A percentile compares a stretch with the other conserved stretches of the same genome.
Conservation (phyloP, 2,797 vertebrate genomes). For the Muscicapa striata region DNA sequence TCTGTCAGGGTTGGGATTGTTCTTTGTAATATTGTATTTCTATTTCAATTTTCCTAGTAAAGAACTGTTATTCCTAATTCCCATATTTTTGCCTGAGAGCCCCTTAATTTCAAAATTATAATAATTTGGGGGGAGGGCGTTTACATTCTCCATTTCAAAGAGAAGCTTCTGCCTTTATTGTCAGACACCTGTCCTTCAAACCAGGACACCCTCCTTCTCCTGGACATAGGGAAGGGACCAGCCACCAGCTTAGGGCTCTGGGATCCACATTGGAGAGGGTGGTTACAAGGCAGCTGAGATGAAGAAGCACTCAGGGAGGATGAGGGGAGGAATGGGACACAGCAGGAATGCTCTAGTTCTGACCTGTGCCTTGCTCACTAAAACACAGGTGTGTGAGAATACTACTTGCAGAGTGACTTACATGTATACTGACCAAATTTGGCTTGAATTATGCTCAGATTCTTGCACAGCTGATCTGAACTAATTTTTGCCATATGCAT, state of each 20-base stretch:
- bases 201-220: background rate
- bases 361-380: background rate
- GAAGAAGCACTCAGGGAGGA: background rate
- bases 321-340: background rate
- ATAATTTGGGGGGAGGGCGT: no score
- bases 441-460: background rate
- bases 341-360: background rate
- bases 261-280: accelerated
- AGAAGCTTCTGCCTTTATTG: no score
- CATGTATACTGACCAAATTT: background rate
- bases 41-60: no score
- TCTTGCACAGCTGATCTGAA: background rate
- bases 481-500: background rate
- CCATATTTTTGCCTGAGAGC: no score
- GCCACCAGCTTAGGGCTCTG: background rate
- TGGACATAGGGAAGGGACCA: background rate
- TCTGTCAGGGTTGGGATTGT: no score
- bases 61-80: no score
- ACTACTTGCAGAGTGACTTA: background rate
- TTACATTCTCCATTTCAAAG: no score
- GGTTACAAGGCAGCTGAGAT: background rate
- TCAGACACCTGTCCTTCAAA: no score
- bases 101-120: no score
- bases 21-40: no score
- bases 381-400: background rate